Conservation (phyloP, 1,140 invertebrate genomes). For the Helicoverpa armigera region DNA sequence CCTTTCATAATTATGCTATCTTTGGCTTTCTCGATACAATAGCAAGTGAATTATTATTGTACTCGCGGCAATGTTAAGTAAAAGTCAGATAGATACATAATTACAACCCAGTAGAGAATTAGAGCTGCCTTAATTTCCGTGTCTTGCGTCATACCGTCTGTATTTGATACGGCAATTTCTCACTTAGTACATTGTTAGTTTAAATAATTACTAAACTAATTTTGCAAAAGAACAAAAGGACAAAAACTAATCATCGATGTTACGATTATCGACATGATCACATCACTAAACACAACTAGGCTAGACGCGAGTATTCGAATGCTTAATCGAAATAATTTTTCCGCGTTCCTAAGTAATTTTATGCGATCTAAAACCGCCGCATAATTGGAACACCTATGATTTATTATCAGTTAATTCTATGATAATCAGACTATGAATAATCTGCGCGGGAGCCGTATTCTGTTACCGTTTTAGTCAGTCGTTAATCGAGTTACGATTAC, state of each 20-base stretch:
- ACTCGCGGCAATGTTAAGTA: neutral
- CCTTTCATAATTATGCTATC: too few species aligned
- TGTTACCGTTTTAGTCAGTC: conserved; percentile 51
- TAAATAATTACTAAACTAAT: neutral
- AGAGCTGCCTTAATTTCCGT: conserved; percentile 2
- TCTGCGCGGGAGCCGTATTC: conserved; percentile 64
- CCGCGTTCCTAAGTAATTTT: conserved; percentile 52
- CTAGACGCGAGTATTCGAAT: neutral
- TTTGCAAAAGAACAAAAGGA: neutral
- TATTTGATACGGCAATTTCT: conserved; percentile 1
- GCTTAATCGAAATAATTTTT: conserved; percentile 47
- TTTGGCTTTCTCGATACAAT: neutral
- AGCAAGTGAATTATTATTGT: conserved; percentile 6
- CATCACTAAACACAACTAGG: neutral
- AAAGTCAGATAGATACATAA: conserved; percentile 3
- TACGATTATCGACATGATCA: neutral
- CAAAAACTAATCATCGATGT: neutral
- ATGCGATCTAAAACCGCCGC: conserved; percentile 50
- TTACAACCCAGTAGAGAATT: neutral
- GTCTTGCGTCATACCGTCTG: conserved; percentile 2
- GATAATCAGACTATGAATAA: conserved; percentile 82
- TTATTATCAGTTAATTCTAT: conserved; percentile 84
- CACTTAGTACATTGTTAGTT: neutral
- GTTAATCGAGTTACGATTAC: conserved; percentile 21
- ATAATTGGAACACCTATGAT: conserved; percentile 80